These are phyloP conservation scores for Alcis repandata DNA, from an alignment of 2,888 invertebrate species.

Conservation along the genomic window DNA sequence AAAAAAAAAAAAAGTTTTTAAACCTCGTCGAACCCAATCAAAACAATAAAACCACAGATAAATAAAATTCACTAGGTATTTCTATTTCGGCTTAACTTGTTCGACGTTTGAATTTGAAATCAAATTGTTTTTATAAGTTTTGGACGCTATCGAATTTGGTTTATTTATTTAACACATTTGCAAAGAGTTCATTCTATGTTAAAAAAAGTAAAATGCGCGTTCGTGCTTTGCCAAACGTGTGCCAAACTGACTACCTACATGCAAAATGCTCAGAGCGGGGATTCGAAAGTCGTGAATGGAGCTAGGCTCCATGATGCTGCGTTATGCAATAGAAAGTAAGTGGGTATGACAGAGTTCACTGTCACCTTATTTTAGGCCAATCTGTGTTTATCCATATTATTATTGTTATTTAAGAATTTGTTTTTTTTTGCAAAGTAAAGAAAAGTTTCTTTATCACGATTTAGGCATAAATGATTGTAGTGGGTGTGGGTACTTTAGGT, in stretches of 20 bases:
- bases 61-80: background rate
- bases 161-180: background rate
- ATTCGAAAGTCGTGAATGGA: slow-evolving; percentile 70
- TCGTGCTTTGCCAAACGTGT: background rate
- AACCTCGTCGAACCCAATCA: background rate
- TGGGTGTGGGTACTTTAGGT: no score
- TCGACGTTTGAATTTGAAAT: slow-evolving; percentile 58
- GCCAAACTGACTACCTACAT: slow-evolving; percentile 42
- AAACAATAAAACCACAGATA: background rate
- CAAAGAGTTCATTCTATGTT: background rate
- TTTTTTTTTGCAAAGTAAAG: no score
- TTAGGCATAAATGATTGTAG: no score
- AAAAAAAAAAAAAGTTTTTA: background rate
- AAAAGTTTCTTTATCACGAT: no score
- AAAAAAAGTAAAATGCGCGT: background rate
- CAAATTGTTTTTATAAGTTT: background rate
- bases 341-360: slow-evolving; percentile 7
- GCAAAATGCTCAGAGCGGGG: slow-evolving; percentile 51
- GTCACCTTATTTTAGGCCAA: background rate
- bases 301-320: slow-evolving; percentile 49
- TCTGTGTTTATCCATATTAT: no score
- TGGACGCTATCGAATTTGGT: background rate
- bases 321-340: slow-evolving; percentile 38
- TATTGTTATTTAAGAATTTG: no score
- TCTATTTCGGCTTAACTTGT: slow-evolving; percentile 5